Percentiles rank a stretch among this genome's conserved stretches.
Evolutionary conservation across 2,113 vertebrate species (phyloP).

Genomic region (Tringa solitaria): DNA sequence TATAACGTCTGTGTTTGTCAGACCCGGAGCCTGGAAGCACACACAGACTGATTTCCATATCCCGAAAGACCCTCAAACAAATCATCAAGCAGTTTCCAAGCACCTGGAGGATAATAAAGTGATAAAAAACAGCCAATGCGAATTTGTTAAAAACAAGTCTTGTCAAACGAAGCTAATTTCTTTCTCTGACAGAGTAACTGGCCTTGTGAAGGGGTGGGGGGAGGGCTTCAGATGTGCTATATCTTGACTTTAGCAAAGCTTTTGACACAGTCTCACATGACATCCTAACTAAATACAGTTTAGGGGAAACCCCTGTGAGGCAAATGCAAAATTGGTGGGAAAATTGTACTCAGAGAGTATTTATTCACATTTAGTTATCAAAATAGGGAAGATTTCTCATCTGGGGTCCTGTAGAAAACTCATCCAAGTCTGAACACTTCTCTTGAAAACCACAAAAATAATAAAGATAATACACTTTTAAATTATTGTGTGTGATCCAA

Average conservation of each 20-base stretch:
- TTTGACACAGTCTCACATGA: background rate
- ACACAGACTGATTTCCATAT: background rate
- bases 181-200: background rate
- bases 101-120: background rate
- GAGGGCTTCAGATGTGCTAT: background rate
- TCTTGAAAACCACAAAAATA: background rate
- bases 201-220: background rate
- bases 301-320: background rate
- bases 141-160: background rate
- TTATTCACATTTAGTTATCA: background rate
- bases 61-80: background rate
- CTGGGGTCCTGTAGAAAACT: background rate
- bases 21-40: background rate
- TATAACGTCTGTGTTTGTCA: background rate
- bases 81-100: background rate
- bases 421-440: background rate
- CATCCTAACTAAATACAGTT: background rate
- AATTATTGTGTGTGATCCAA: background rate
- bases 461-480: background rate
- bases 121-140: background rate
- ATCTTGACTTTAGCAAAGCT: background rate
- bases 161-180: background rate
- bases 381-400: background rate
- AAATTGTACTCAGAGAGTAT: background rate
- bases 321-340: background rate